phyloP scores from a whole-genome alignment of 2,113 vertebrate species.

The Nerophis lumbriciformis region DNA sequence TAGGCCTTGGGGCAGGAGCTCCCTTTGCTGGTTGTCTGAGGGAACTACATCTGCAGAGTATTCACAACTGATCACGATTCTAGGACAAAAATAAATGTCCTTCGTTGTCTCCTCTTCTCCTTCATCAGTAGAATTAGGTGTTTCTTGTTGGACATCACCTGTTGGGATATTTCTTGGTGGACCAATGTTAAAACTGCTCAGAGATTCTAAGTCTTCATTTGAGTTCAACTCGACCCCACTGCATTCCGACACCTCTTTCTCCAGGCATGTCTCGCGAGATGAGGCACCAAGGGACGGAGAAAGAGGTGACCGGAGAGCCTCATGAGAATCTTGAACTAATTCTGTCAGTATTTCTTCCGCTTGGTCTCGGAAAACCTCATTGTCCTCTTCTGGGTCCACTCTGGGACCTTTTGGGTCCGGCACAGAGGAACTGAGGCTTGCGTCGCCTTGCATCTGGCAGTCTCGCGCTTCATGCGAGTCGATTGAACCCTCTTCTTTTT shows the following conservation, averaged over 20 bases:
- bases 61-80: slow-evolving; percentile 24
- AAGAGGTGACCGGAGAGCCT: slow-evolving; percentile 3
- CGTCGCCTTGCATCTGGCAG: slow-evolving; percentile 10
- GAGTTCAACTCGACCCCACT: slow-evolving; percentile 27
- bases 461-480: slow-evolving; percentile 24
- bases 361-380: slow-evolving; percentile 15
- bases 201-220: not conserved
- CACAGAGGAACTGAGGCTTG: slow-evolving; percentile 8
- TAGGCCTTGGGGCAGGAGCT: slow-evolving; percentile 30
- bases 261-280: slow-evolving; percentile 14
- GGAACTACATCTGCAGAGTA: slow-evolving; percentile 15
- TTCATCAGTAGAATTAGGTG: slow-evolving; percentile 27
- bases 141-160: too few relatives aligned
- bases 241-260: slow-evolving; percentile 16
- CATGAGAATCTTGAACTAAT: slow-evolving; percentile 8
- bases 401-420: slow-evolving; percentile 29
- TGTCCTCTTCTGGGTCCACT: slow-evolving; percentile 42
- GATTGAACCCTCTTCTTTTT: slow-evolving; percentile 26
- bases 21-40: slow-evolving; percentile 54
- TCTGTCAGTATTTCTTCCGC: slow-evolving; percentile 10
- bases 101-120: slow-evolving; percentile 33
- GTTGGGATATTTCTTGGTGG: too few relatives aligned
- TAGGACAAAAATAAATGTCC: not conserved
- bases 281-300: not conserved
- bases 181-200: too few relatives aligned